Evolutionary conservation across 1,140 invertebrate genomes (phyloP).

Genomic region (Diachasma alloeum): DNA sequence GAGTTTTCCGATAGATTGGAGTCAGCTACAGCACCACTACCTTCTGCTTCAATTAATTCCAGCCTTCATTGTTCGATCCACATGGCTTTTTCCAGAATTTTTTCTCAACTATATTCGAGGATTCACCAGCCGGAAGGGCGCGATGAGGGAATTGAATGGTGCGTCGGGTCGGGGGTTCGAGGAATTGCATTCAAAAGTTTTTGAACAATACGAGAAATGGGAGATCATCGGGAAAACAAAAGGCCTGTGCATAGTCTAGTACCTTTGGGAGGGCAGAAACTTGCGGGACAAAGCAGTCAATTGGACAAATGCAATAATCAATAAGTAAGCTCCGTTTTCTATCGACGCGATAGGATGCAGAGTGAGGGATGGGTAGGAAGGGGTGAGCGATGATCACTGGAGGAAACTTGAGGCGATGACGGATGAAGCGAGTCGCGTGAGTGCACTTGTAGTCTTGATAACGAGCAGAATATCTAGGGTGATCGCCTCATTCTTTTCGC

Average conservation of each 20-base stretch:
- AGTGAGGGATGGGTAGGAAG: background rate
- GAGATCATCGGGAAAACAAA: background rate
- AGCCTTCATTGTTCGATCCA: background rate
- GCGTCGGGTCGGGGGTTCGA: background rate
- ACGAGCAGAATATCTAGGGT: too few species aligned
- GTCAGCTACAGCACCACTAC: too few species aligned
- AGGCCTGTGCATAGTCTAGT: background rate
- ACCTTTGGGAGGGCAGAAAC: background rate
- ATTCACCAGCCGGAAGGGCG: background rate
- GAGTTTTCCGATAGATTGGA: background rate
- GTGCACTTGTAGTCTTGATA: too few species aligned
- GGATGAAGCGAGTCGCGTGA: too few species aligned
- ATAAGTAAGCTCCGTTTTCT: constrained; percentile 36
- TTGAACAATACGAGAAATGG: background rate
- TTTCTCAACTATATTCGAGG: background rate
- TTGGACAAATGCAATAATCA: constrained; percentile 13
- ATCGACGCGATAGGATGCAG: background rate
- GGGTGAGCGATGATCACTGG: background rate
- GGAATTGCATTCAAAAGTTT: background rate
- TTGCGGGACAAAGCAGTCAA: constrained; percentile 30
- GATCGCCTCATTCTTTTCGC: too few species aligned
- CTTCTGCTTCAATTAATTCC: background rate
- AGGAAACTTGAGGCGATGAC: too few species aligned
- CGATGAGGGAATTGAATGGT: background rate
- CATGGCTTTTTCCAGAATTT: background rate